Evolutionary conservation across 2,113 vertebrate genomes (phyloP).

Genomic region (Phrynosoma platyrhinos): DNA sequence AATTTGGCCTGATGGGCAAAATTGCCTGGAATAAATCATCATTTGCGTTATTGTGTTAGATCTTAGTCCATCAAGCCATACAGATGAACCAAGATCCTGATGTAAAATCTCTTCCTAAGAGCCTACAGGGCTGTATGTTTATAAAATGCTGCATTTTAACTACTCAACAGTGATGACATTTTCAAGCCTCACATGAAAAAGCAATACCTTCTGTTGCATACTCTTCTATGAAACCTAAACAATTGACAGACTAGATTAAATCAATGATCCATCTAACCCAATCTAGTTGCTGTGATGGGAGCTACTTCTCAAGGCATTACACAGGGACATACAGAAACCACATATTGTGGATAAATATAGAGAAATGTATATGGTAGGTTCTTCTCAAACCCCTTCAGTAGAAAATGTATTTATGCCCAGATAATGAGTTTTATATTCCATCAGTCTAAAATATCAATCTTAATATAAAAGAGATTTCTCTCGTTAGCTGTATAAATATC

Average conservation of each 20-base stretch:
- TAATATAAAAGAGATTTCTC: constrained; percentile 56
- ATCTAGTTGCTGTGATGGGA: constrained; percentile 67
- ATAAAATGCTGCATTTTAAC: constrained; percentile 73
- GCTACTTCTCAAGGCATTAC: constrained; percentile 63
- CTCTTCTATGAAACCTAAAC: constrained; percentile 51
- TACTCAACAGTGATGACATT: constrained; percentile 64
- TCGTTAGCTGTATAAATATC: constrained; percentile 49
- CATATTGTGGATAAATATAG: constrained; percentile 37
- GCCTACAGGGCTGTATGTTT: constrained; percentile 57
- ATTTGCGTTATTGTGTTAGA: constrained; percentile 68
- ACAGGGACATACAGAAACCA: constrained; percentile 53
- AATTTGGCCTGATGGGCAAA: constrained; percentile 64
- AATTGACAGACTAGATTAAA: constrained; percentile 71
- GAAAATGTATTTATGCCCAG: constrained; percentile 58
- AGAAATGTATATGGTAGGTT: constrained; percentile 49
- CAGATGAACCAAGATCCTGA: constrained; percentile 62
- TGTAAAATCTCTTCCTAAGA: constrained; percentile 63
- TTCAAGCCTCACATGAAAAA: constrained; percentile 61
- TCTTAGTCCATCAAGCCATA: constrained; percentile 64
- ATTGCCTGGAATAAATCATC: constrained; percentile 73
- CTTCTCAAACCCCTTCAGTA: constrained; percentile 46
- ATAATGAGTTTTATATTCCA: constrained; percentile 44
- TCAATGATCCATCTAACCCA: constrained; percentile 60
- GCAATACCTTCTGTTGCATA: constrained; percentile 47
- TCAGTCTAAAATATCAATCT: constrained; percentile 18